Base-by-base conservation (phyloP, 2,113 vertebrate genomes). In the Syrrhaptes paradoxus region DNA sequence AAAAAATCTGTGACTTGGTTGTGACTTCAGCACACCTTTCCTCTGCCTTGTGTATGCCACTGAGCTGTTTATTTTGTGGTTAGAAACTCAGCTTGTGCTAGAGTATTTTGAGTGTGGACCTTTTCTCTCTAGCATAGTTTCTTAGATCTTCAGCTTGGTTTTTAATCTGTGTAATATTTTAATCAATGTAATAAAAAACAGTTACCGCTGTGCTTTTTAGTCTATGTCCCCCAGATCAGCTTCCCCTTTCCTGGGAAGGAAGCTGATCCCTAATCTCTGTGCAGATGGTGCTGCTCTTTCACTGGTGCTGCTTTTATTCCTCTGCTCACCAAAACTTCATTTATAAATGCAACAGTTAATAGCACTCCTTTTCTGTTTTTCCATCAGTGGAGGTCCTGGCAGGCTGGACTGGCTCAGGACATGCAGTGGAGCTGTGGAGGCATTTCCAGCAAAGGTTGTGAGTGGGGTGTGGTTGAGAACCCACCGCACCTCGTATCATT, bases 401-500 rank as follows among this genome's bases (percentile, higher is more conserved):
- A 18, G 61, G 2, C 28, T 19, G 41, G 16, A 8, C 13, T 41
- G n/a, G n/a, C 22, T 11, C 10, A 25, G 51, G 26, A 22, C 0
- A 0, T 48, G 49, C 10, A 5, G 25, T 11, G 32, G 19, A 51
- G n/a, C 25, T 17, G 10, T 9, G 72, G 85, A 34, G 73, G 31
- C 32, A 13, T 71, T 38, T 45, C 48, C 29, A 86, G 54, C 21
- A 26, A 59, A 46, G 52, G 43, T 6, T 9, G 17, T 0, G 55
- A 54, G n/a, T 3, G 31, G 45, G 31, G 18, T 49, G 66, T 62
- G 31, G 19, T 45, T 66, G 72, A 1, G 55, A 65, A 52, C 26
- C 45, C 4, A 2, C 34, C n/a, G 3, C 41, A 31, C 46, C 19
- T 43, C 0, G 0, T 28, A 5, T 36, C 8, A 1, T 7, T 51